Evolutionary conservation across 2,113 vertebrate genomes (phyloP).

Genomic region (Myotis davidii): DNA sequence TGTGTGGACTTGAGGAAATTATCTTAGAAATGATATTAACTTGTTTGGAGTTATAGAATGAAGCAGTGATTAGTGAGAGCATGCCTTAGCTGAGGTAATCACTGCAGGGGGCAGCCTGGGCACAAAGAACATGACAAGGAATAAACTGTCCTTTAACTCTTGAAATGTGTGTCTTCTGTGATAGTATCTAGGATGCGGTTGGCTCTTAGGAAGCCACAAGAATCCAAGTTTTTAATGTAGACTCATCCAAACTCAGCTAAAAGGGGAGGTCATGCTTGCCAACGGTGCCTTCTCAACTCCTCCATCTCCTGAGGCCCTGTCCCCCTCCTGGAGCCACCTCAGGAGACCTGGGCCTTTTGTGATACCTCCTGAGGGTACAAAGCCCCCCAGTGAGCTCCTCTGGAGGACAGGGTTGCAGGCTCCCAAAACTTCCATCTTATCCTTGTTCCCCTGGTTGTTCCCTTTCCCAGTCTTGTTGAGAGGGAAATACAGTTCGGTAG

Average conservation of each 20-base stretch:
- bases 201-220: neutral
- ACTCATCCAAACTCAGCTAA: neutral
- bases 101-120: neutral
- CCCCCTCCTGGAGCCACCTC: neutral
- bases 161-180: neutral
- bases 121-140: neutral
- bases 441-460: neutral
- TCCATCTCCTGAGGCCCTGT: neutral
- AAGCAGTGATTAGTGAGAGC: neutral
- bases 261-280: neutral
- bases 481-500: neutral
- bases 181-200: neutral
- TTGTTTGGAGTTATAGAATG: neutral
- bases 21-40: neutral
- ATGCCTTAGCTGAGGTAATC: neutral
- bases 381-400: neutral
- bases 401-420: neutral
- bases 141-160: neutral
- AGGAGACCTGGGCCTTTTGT: neutral
- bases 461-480: neutral
- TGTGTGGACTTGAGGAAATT: neutral
- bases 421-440: neutral
- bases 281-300: neutral
- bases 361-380: neutral
- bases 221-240: neutral